Evolutionary conservation across 2,888 invertebrate genomes (phyloP), one percentile per base, ranked within the genome.

Genomic region (Sarcophaga subvicina): DNA sequence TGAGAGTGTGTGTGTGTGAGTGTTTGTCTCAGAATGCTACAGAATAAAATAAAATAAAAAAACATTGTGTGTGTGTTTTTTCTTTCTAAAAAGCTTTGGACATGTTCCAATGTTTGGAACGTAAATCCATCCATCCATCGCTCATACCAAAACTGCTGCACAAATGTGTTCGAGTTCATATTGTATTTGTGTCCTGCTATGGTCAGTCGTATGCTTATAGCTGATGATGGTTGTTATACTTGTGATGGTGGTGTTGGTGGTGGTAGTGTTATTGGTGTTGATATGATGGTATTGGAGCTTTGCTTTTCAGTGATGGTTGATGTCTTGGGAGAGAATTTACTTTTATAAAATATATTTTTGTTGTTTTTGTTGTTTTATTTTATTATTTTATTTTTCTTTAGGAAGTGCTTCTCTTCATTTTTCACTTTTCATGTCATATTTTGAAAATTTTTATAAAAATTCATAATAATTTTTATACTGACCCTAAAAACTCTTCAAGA

Each of bases 281-380:
- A 37, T 37, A 37, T 37, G 27, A 27, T 27, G 27, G 27, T 5
- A 27, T 27, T 27, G 37, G 37, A 37, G 37, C 37, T 37, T 37
- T 37, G 37, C 37, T 71, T 66, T 83, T 85, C 81, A 81, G 64
- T 87, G 87, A 87, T 83, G 88, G 85, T 77, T 88, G 88, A 85
- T 88, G 88, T 89, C 90, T 90, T 90, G 90, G 91, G 37, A 37
- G 90, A 90, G 89, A 88, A 87, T 88, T 88, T 89, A 89, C 88
- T 89, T 89, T 83, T 88, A 79, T 86, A 76, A 75, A 80, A 80
- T 76, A 60, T 49, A 47, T 47, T 17, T 78, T 10, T 11, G 20
- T 63, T 59, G 8, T 81, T 82, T 4, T 69, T 67, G 47, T 37
- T 37, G 0, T 37, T 78, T 47, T 80, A 59, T 80, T 76, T 83